These are phyloP conservation scores for Microcebus griseorufus DNA, from an alignment of 2,113 vertebrate genomes.

Conservation along the genomic window DNA sequence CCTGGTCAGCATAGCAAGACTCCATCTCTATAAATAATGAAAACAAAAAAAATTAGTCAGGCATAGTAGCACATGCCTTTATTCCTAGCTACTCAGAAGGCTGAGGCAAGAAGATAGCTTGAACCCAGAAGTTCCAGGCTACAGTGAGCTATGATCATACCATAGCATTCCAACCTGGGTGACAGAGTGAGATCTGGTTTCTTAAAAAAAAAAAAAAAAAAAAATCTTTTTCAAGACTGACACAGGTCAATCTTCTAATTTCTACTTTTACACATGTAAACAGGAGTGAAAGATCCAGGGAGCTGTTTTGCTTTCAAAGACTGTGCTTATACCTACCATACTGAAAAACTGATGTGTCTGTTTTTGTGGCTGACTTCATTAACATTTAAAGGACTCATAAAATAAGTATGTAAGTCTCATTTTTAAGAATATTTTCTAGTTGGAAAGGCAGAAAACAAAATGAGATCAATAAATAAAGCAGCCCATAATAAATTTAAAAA, in stretches of 20 bases:
- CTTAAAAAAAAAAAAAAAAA: neutral
- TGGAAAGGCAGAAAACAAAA: constrained; percentile 1
- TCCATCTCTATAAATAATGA: no score
- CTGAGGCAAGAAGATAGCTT: no score
- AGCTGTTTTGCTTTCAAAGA: neutral
- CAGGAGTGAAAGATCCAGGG: neutral
- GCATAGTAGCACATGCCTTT: no score
- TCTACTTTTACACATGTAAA: neutral
- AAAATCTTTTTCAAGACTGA: neutral
- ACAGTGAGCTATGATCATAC: no score
- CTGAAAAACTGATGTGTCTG: neutral
- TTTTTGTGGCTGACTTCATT: neutral
- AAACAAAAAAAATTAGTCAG: no score
- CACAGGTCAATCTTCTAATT: neutral
- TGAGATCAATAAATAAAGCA: neutral
- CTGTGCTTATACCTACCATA: neutral
- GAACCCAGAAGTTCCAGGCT: no score
- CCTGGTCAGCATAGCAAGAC: no score
- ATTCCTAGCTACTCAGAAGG: no score
- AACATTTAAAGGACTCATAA: neutral
- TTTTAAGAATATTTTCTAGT: neutral
- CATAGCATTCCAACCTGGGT: no score
- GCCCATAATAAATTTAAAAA: neutral
- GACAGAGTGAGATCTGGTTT: no score
- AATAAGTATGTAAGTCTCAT: neutral